Base-by-base conservation (phyloP, 1,140 invertebrate species). In the Macrotrachela quadricornifera region DNA sequence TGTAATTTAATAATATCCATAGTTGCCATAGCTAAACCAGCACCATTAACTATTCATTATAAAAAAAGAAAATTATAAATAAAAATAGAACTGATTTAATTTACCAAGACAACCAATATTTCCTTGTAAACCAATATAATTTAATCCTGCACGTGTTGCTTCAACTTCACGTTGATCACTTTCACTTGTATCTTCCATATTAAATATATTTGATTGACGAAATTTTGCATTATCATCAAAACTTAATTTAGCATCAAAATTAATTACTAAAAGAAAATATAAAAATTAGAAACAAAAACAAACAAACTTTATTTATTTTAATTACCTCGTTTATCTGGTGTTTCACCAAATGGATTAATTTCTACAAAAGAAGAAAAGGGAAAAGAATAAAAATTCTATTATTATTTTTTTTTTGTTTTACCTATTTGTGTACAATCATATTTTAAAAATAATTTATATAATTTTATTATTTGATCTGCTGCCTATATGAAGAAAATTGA, bases 221-320 rank as follows among this genome's bases (percentile, higher is more conserved):
- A 86, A 99, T 57, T 80, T 74, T 1, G 94, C 92, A 76, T 95
- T 96, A 66, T 99, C 91, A 72, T 99, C 94, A 73, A 97, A 96
- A 59, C 85, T 83, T 55, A 90, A 79, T 75, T 99, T 99, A 13
- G 94, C 92, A 79, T 99, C 94, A 51, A 99, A 88, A 36, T 86
- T 84, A 48, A 96, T 79, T 8, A 99, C 87, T 73, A 58, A 47
- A 59, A 61, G 49, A 45, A 52, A 61, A 57, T 39, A n/a, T 17
- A 16, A 44, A 36, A 3, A 6, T 36, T 47, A 12, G 1, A 13
- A 4, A 1, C n/a, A 1, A 13, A 4, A 6, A 3, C 14, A 6
- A 4, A 18, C 3, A 18, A 6, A 16, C 11, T 16, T 47, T 30
- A 2, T 30, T 30, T 4, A 30, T 2, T 30, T 2, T 8, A 13